Percentiles rank a stretch among this genome's conserved stretches.
Evolutionary conservation across 2,797 vertebrate species (phyloP).

Genomic region (Falco naumanni): DNA sequence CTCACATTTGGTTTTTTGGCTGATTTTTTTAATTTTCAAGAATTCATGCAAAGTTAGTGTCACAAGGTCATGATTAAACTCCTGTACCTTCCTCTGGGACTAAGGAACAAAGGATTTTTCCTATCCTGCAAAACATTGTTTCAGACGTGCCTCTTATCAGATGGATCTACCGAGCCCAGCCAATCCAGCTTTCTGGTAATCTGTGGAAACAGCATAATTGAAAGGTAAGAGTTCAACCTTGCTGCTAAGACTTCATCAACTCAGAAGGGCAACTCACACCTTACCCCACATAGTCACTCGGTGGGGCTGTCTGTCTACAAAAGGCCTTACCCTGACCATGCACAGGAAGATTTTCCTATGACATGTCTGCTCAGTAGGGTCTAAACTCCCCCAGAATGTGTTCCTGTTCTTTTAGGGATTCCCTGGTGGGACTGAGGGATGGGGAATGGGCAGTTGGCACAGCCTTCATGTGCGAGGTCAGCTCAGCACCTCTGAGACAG

Average conservation of each 20-base stretch:
- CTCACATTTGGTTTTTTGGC: fast-evolving
- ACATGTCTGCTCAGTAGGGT: too few species aligned
- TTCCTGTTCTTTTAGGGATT: neutral
- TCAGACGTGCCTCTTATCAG: neutral
- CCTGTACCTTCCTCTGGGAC: neutral
- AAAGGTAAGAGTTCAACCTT: neutral
- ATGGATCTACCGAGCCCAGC: neutral
- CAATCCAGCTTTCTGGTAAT: neutral
- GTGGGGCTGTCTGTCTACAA: neutral
- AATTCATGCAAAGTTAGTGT: neutral
- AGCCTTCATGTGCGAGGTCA: neutral
- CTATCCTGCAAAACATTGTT: neutral
- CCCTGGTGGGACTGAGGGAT: neutral
- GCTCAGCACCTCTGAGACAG: neutral
- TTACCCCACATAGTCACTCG: neutral
- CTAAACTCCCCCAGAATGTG: neutral
- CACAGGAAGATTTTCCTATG: neutral
- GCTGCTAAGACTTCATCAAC: neutral
- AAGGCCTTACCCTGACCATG: neutral
- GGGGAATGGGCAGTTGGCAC: neutral
- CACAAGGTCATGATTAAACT: fast-evolving
- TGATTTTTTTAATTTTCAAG: neutral
- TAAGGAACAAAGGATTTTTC: neutral
- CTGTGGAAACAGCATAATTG: neutral
- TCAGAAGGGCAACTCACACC: neutral